These are phyloP conservation scores for Chrysocyon brachyurus DNA, from an alignment of 2,797 vertebrate genomes.

Conservation along the genomic window DNA sequence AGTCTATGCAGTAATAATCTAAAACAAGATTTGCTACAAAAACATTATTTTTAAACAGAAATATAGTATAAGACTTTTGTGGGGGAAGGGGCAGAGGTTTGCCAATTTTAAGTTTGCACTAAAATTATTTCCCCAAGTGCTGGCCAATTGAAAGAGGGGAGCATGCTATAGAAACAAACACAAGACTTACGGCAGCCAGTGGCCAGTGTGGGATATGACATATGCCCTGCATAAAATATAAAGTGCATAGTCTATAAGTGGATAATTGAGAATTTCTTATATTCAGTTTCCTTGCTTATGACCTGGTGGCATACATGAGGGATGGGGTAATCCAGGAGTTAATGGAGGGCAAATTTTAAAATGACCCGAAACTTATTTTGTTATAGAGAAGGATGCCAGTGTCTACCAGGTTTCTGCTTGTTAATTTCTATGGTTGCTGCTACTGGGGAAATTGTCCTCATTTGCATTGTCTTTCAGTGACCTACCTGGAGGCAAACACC, in stretches of 20 bases:
- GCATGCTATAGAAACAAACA: background rate
- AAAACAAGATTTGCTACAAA: background rate
- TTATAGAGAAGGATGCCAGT: constrained; percentile 60
- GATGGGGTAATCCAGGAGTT: constrained; percentile 73
- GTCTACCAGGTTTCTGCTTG: constrained; percentile 81
- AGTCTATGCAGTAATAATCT: background rate
- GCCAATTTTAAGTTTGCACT: background rate
- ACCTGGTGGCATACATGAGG: constrained; percentile 54
- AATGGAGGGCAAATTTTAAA: constrained; percentile 83
- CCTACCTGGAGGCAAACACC: constrained; percentile 85
- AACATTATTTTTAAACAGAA: background rate
- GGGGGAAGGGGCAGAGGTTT: background rate
- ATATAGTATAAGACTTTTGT: background rate
- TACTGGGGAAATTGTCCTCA: constrained; percentile 78
- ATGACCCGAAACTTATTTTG: constrained; percentile 74
- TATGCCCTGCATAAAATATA: constrained; percentile 52
- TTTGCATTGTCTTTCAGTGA: constrained; percentile 86
- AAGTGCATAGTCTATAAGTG: constrained; percentile 39
- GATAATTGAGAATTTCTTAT: constrained; percentile 77
- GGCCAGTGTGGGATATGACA: background rate
- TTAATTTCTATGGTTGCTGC: constrained; percentile 81
- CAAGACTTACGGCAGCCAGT: background rate
- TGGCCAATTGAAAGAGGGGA: background rate
- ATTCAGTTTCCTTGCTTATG: constrained; percentile 54
- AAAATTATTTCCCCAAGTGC: background rate